Evolutionary conservation across 1,140 invertebrate species (phyloP).

Genomic region (Bombyx mori): ASM3026992v2 NC_085120.1:314501-315000

Average conservation of each 20-base stretch:
- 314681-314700: conserved; percentile 69
- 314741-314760: conserved; percentile 81
- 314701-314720: conserved; percentile 80
- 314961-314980: conserved; percentile 16
- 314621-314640: too few species aligned
- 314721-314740: conserved; percentile 81
- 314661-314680: conserved; percentile 43
- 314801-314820: conserved; percentile 35
- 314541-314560: too few species aligned
- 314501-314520: too few species aligned
- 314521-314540: too few species aligned
- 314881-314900: neutral
- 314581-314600: too few species aligned
- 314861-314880: too few species aligned
- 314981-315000: neutral
- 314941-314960: conserved; percentile 33
- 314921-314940: conserved; percentile 38
- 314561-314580: too few species aligned
- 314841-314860: neutral
- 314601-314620: too few species aligned
- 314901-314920: conserved; percentile 32
- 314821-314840: conserved; percentile 26
- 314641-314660: too few species aligned
- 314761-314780: conserved; percentile 77
- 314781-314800: conserved; percentile 59